These are phyloP conservation scores for Drosophila sordidapex DNA, from an alignment of 2,888 invertebrate genomes.

Conservation along the genomic window DNA sequence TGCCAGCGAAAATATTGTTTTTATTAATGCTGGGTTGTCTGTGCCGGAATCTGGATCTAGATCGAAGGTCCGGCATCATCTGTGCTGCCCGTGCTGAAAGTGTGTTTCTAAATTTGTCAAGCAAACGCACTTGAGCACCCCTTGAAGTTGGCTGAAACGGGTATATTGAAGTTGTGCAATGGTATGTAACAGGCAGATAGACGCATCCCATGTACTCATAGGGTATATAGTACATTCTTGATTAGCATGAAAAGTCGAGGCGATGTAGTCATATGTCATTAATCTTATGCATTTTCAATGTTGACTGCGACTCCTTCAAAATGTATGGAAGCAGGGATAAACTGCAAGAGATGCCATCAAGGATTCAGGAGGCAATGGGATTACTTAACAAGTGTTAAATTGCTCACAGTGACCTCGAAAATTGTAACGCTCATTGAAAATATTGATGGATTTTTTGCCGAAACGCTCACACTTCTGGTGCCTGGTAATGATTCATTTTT, in stretches of 20 bases:
- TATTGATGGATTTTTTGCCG: background rate
- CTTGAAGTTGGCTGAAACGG: background rate
- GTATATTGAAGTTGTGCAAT: background rate
- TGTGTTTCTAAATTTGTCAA: slow-evolving; percentile 78
- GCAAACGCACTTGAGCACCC: slow-evolving; percentile 62
- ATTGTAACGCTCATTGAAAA: background rate
- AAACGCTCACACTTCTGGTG: too few relatives aligned
- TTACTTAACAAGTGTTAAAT: background rate
- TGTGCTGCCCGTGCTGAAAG: slow-evolving; percentile 63
- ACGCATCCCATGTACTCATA: background rate
- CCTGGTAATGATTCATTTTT: background rate
- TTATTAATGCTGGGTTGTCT: slow-evolving; percentile 74
- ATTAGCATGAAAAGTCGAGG: background rate
- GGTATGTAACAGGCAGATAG: background rate
- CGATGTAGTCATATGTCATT: too few relatives aligned
- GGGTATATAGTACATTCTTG: background rate
- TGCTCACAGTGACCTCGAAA: too few relatives aligned
- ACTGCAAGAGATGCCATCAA: background rate
- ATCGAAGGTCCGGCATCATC: slow-evolving; percentile 35
- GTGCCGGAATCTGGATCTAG: slow-evolving; percentile 43
- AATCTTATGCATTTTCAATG: background rate
- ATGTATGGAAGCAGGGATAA: background rate
- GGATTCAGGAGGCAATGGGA: background rate
- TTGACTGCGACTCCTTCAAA: background rate
- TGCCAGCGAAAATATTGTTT: slow-evolving; percentile 71